A percentile compares a stretch with the other conserved stretches of the same genome.
These are phyloP conservation scores for Oncorhynchus masou DNA, from an alignment of 2,113 vertebrate species.

Conservation along the genomic window DNA sequence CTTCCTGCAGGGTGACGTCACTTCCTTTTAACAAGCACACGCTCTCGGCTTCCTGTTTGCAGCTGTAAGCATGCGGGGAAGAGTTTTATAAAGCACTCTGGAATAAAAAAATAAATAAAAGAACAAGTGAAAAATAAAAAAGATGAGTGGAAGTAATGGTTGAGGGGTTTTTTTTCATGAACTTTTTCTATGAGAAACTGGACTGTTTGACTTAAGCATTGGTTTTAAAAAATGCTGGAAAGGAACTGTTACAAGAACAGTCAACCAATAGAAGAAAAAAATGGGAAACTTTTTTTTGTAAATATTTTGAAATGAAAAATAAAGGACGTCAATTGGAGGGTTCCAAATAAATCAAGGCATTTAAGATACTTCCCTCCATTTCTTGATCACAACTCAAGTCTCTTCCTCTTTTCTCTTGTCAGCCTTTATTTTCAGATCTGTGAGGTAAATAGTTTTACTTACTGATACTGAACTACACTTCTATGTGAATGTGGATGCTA, in stretches of 20 bases:
- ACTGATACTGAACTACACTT: too few relatives aligned
- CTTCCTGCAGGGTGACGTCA: slow-evolving; percentile 76
- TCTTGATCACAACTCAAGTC: neutral
- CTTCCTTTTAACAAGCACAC: slow-evolving; percentile 77
- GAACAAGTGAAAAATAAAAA: slow-evolving; percentile 34
- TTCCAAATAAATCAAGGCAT: slow-evolving; percentile 77
- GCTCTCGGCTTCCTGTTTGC: slow-evolving; percentile 77
- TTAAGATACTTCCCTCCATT: slow-evolving; percentile 46
- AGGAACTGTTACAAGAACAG: slow-evolving; percentile 52
- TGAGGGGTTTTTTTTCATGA: slow-evolving; percentile 62
- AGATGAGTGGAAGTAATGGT: slow-evolving; percentile 47
- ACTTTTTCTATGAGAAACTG: slow-evolving; percentile 67
- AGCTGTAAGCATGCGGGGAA: slow-evolving; percentile 75
- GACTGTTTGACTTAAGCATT: slow-evolving; percentile 57
- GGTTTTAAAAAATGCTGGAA: slow-evolving; percentile 47
- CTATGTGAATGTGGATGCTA: too few relatives aligned
- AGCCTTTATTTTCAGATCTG: too few relatives aligned
- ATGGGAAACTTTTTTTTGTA: slow-evolving; percentile 73
- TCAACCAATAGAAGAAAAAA: slow-evolving; percentile 37
- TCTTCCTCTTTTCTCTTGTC: too few relatives aligned
- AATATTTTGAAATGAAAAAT: slow-evolving; percentile 82
- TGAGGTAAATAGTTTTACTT: too few relatives aligned
- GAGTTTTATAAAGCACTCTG: slow-evolving; percentile 68
- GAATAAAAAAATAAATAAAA: slow-evolving; percentile 45
- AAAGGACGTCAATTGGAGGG: slow-evolving; percentile 71